These are phyloP conservation scores for Colostygia pectinataria DNA, from an alignment of 2,888 invertebrate genomes.

Conservation along the genomic window DNA sequence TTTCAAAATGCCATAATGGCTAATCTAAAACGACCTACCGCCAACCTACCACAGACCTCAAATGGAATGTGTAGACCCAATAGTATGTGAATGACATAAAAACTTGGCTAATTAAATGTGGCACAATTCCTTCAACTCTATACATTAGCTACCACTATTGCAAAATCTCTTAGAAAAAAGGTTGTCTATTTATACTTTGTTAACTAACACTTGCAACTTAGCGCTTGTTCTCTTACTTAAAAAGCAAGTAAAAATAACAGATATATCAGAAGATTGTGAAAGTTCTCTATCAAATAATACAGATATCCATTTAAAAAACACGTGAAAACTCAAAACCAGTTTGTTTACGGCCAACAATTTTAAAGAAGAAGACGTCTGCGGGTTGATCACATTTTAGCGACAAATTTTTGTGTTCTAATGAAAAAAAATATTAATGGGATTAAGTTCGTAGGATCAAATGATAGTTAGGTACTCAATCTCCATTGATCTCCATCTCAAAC, in stretches of 20 bases:
- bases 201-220: too few species aligned
- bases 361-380: too few species aligned
- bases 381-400: too few species aligned
- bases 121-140: conserved; percentile 45
- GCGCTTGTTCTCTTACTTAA: too few species aligned
- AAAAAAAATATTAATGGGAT: too few species aligned
- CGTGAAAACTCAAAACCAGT: conserved; percentile 7
- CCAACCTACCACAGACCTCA: conserved; percentile 11
- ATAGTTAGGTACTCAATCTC: too few species aligned
- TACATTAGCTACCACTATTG: conserved; percentile 30
- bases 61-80: conserved; percentile 19
- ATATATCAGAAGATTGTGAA: background rate
- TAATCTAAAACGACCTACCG: conserved; percentile 13
- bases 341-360: too few species aligned
- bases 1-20: conserved; percentile 14
- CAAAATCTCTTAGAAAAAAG: conserved; percentile 32
- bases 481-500: too few species aligned
- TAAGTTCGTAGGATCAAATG: too few species aligned
- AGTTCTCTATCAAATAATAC: background rate
- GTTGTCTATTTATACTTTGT: conserved; percentile 18
- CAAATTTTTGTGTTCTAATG: too few species aligned
- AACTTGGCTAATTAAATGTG: conserved; percentile 48
- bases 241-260: background rate
- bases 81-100: conserved; percentile 38
- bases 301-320: too few species aligned